Evolutionary conservation across 2,797 vertebrate genomes (phyloP), one percentile per base, ranked within the genome.

Genomic region (Discoglossus pictus): DNA sequence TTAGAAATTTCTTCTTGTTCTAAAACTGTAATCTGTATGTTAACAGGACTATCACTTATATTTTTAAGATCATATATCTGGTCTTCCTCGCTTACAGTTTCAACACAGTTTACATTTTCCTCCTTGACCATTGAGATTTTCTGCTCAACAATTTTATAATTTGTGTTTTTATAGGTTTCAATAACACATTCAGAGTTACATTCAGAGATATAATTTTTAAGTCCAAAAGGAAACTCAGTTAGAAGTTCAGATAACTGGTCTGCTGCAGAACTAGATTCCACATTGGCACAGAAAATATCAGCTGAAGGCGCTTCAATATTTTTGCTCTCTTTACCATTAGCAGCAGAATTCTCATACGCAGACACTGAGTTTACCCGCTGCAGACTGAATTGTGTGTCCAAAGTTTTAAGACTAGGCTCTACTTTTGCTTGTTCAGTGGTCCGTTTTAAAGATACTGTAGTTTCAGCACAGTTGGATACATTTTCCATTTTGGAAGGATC

Each of bases 191-290:
- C 38, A 21, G 11, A 5, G 16, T 43, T 27, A 35, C 16, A 10
- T 51, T 59, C 10, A 20, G 35, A 48, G 5, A 51, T 44, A 4
- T 70, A 8, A 65, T 76, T 27, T 72, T 87, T 82, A 55, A 91
- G 83, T 43, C 89, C 88, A 60, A 82, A 88, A 0, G 89, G 89
- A 77, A 89, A 91, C 23, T 88, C 85, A 58, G 74, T 48, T 66
- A 88, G 7, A 31, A 91, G 85, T 72, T 89, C 87, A 24, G 74
- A 78, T 2, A 91, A 76, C 61, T 91, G 89, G 72, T 79, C 78
- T 1, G 62, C 70, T 20, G 81, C 73, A 6, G 17, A 81, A 47
- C 52, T 1, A 13, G 79, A 25, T 44, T 59, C 42, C 13, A 1
- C 2, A 10, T 15, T n/a, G n/a, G n/a, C 9, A 13, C 16, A 12